Percentiles rank a stretch among this genome's conserved stretches.
These are phyloP conservation scores for Megalops atlanticus DNA, from an alignment of 2,113 vertebrate genomes.

Conservation along the genomic window DNA sequence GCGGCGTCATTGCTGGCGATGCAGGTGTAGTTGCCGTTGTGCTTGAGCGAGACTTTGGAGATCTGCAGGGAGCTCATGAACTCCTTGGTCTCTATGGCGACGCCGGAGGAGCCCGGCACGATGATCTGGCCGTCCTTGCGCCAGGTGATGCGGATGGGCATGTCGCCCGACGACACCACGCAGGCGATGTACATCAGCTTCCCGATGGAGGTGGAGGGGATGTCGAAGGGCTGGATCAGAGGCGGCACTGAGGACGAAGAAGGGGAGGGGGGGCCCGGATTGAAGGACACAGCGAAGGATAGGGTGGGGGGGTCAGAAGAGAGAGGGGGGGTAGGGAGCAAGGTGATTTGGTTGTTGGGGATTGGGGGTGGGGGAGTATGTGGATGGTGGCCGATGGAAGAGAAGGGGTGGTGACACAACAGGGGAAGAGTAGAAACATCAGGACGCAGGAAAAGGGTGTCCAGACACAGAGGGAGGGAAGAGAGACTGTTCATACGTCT, in stretches of 20 bases:
- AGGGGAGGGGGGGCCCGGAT: no score
- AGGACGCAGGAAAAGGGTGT: no score
- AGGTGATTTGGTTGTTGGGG: no score
- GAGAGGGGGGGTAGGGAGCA: slow-evolving; percentile 37
- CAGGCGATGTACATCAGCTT: slow-evolving; percentile 98
- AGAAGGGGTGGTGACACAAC: slow-evolving; percentile 8
- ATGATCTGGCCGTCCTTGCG: slow-evolving; percentile 97
- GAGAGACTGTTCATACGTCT: slow-evolving; percentile 1
- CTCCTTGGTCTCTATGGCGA: slow-evolving; percentile 98
- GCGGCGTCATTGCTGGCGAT: slow-evolving; percentile 95
- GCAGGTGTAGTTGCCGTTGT: slow-evolving; percentile 99
- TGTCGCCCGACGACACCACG: slow-evolving; percentile 96
- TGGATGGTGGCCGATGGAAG: no score
- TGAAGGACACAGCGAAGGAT: no score
- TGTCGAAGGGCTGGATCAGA: slow-evolving; percentile 97
- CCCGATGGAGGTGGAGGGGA: slow-evolving; percentile 93
- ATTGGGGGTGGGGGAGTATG: no score
- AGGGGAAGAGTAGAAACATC: slow-evolving; percentile 22
- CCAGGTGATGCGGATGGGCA: slow-evolving; percentile 99
- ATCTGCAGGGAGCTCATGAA: slow-evolving; percentile 99
- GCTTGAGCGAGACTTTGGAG: slow-evolving; percentile 94
- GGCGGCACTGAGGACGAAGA: slow-evolving; percentile 80
- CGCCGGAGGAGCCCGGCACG: slow-evolving; percentile 86
- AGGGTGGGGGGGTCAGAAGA: background rate
- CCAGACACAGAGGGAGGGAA: background rate